Evolutionary conservation across 1,140 invertebrate genomes (phyloP), one percentile per base, ranked within the genome.

Genomic region (Trichonephila clavata): DNA sequence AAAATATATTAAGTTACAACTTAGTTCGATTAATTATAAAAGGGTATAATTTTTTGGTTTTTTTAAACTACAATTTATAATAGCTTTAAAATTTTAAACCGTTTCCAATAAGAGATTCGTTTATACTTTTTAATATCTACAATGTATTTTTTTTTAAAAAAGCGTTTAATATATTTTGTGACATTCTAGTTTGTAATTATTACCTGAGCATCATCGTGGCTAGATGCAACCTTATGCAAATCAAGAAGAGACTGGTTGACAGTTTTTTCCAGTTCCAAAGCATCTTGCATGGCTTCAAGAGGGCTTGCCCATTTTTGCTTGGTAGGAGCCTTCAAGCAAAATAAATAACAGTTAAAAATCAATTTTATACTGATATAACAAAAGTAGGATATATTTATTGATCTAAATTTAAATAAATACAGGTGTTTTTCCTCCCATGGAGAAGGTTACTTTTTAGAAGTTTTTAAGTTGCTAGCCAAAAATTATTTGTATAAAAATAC

Each of bases 261-360:
- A 90, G 95, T 96, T 95, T 97, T 97, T 95, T 97, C 97, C 61
- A 97, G 95, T 27, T 96, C 95, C 24, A 97, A 95, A 86, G 97
- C 96, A 81, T 96, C 95, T 93, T 96, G 94, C 95, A 97, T 96
- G 6, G 97, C 97, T 50, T 97, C 96, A 90, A 97, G 93, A 18
- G 96, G 96, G 86, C 94, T 96, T 13, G 95, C 96, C 97, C 97
- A 97, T 92, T 97, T 96, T 7, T 8, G 80, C 92, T 97, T 96
- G 8, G 95, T 94, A 1, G 96, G 96, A 27, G 97, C 97, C 94
- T 97, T 18, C 4, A 27, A 59, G 59, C 2, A 84, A 59, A 59
- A 59, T 10, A 83, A 84, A 59, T 59, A 6, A 84, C n/a, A 84
- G n/a, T 24, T 24, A 10, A 50, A 50, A 50, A 50, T 50, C 0